Percentiles rank a stretch among this genome's conserved stretches.
phyloP scores from a whole-genome alignment of 2,113 vertebrate species.

The Crotophaga sulcirostris region DNA sequence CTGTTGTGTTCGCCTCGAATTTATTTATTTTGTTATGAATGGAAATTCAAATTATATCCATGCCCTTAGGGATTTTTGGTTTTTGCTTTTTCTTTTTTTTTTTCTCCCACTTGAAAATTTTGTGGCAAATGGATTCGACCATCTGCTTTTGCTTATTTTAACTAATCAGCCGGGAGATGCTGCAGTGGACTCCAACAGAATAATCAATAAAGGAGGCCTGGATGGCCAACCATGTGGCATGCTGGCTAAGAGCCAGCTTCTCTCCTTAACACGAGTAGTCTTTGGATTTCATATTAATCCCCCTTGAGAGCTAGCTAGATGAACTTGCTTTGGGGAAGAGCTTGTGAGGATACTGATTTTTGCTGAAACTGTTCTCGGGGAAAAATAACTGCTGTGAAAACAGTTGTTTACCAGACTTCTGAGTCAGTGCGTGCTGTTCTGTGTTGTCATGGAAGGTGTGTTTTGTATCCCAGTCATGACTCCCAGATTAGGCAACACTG shows the following conservation, averaged over 20 bases:
- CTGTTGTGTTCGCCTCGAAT: neutral
- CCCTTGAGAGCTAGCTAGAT: neutral
- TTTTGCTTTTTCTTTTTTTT: neutral
- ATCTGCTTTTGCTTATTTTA: constrained; percentile 5
- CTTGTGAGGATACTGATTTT: neutral
- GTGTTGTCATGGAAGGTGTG: neutral
- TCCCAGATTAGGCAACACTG: neutral
- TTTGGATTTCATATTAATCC: neutral
- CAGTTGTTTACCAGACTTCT: neutral
- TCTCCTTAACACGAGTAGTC: neutral
- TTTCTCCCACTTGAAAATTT: neutral
- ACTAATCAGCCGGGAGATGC: neutral
- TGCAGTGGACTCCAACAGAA: neutral
- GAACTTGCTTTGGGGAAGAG: neutral
- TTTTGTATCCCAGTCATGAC: neutral
- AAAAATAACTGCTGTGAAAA: neutral
- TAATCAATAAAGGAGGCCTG: neutral
- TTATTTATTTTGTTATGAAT: neutral
- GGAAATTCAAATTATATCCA: neutral
- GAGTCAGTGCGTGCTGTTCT: neutral
- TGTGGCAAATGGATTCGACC: neutral
- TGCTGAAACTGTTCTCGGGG: neutral
- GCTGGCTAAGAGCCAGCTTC: neutral
- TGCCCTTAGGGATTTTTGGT: neutral
- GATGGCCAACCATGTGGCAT: neutral